These are phyloP conservation scores for Rhopilema esculentum DNA, from an alignment of 30 jellyfish, hydroid and myxozoan species.

Conservation along the genomic window DNA sequence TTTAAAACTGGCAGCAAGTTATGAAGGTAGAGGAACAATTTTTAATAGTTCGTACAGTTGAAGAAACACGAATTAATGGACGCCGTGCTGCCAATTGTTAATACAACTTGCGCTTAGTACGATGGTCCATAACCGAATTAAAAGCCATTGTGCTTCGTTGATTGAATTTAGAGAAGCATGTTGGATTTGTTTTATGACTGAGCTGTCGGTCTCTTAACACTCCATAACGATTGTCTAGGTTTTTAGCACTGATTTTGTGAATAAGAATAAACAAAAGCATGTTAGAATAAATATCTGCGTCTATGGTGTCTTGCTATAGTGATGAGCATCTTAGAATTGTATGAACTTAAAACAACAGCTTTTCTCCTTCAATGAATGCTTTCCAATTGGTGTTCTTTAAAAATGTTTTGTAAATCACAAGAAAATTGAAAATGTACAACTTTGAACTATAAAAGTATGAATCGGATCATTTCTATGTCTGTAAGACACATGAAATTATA, in stretches of 20 bases:
- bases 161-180: constrained; percentile 31
- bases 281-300: not conserved
- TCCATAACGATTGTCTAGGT: constrained; percentile 21
- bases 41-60: not conserved
- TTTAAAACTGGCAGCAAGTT: too few species aligned
- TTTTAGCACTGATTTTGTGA: constrained; percentile 40
- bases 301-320: not conserved
- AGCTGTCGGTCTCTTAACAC: constrained; percentile 41
- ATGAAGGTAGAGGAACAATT: not conserved
- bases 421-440: not conserved
- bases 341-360: not conserved
- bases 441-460: not conserved
- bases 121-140: constrained; percentile 29
- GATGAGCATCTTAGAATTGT: not conserved
- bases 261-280: constrained; percentile 9
- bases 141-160: constrained; percentile 11
- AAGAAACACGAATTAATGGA: not conserved
- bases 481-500: too few species aligned
- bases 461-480: too few species aligned
- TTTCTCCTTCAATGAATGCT: not conserved
- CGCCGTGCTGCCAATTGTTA: not conserved
- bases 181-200: constrained; percentile 9
- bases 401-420: not conserved
- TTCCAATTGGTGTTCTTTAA: not conserved
- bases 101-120: not conserved